These are phyloP conservation scores for Dryobates pubescens DNA, from an alignment of 2,797 vertebrate species.

Conservation along the genomic window DNA sequence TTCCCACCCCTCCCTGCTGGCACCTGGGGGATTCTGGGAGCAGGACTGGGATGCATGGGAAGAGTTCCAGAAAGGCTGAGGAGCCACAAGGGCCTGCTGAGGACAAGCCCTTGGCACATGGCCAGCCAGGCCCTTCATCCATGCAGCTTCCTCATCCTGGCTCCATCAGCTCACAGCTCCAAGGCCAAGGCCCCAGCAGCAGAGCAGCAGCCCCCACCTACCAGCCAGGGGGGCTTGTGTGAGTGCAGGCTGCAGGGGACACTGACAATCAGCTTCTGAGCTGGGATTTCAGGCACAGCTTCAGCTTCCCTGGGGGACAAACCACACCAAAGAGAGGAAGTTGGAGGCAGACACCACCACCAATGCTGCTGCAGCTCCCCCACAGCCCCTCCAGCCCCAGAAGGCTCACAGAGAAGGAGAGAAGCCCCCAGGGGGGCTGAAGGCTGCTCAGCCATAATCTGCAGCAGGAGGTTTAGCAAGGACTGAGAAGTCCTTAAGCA, in stretches of 20 bases:
- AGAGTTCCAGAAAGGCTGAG: background rate
- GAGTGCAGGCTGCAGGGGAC: conserved; percentile 93
- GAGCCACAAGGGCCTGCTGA: background rate
- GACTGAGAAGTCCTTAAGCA: background rate
- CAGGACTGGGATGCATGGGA: background rate
- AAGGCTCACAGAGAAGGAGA: background rate
- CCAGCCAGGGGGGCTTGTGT: conserved; percentile 95
- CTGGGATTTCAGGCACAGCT: conserved; percentile 76
- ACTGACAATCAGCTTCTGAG: conserved; percentile 88
- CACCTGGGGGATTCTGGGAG: background rate
- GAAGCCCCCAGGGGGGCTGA: background rate
- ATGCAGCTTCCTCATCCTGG: background rate
- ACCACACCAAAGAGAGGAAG: conserved; percentile 17
- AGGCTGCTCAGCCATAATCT: background rate
- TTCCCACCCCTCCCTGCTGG: no score
- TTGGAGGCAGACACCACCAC: background rate
- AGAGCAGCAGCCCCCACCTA: conserved; percentile 61
- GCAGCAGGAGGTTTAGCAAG: background rate
- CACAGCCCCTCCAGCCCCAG: background rate
- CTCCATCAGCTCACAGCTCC: background rate
- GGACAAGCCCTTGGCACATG: background rate
- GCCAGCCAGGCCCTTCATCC: background rate
- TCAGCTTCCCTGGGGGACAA: conserved; percentile 73
- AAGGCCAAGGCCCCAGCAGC: background rate
- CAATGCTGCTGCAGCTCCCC: background rate